Evolutionary conservation across 2,888 invertebrate genomes (phyloP).

Genomic region (Hirtodrosophila alboralis): DNA sequence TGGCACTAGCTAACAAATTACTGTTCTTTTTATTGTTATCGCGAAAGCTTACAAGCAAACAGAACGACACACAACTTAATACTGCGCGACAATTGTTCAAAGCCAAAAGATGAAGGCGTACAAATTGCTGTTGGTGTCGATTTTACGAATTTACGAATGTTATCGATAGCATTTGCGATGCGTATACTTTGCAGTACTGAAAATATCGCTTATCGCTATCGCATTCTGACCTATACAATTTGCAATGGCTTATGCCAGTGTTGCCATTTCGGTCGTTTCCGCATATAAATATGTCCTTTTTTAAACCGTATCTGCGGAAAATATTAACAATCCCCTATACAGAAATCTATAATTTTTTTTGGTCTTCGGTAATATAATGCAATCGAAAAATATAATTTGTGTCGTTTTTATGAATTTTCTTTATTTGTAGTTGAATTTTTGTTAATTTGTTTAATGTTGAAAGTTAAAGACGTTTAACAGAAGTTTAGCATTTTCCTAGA

Average conservation of each 20-base stretch:
- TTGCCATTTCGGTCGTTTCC: too few species aligned
- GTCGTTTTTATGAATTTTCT: too few species aligned
- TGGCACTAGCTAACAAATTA: conserved; percentile 38
- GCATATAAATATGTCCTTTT: too few species aligned
- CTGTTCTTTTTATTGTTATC: conserved; percentile 30
- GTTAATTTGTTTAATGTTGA: too few species aligned
- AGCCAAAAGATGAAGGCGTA: conserved; percentile 49
- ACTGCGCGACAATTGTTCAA: conserved; percentile 56
- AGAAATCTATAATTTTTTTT: too few species aligned
- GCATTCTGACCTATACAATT: conserved; percentile 22
- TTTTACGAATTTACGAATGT: conserved; percentile 7
- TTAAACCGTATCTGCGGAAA: too few species aligned
- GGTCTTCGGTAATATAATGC: too few species aligned
- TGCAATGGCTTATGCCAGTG: not conserved
- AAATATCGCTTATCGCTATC: not conserved
- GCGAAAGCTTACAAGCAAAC: conserved; percentile 58
- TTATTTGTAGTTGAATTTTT: too few species aligned
- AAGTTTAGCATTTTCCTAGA: too few species aligned
- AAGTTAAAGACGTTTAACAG: too few species aligned
- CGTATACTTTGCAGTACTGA: not conserved
- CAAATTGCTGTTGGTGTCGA: conserved; percentile 20
- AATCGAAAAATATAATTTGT: too few species aligned
- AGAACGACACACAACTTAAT: conserved; percentile 64
- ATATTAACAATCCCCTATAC: too few species aligned
- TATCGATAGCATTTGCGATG: conserved; percentile 41